Evolutionary conservation across 2,888 invertebrate species (phyloP), one percentile per base, ranked within the genome.

Genomic region (Conistra vaccinii): DNA sequence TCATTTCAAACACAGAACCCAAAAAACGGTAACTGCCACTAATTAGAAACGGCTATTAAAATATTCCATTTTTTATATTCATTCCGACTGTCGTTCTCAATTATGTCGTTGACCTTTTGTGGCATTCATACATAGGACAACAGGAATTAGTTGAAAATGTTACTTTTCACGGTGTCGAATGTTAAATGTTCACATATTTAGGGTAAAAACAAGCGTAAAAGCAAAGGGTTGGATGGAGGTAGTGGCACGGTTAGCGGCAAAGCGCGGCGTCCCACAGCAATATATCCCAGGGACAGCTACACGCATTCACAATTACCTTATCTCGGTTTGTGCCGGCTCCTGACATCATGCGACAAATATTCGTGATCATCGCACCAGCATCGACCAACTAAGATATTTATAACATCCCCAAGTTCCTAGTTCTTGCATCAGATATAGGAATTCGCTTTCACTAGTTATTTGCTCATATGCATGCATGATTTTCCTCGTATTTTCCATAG

Each of bases 301-400:
- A 95, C 89, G 95, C 91, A 95, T 95, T 95, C 87, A 95, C 95
- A 95, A 95, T 95, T 95, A 96, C 93, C 93, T 95, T 95, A 95
- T 95, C 95, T 93, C 90, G 83, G 88, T 85, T 87, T 89, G 88
- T 87, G 89, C 87, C 86, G 89, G 89, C 94, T 93, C 90, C 94
- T 95, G 94, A 94, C 95, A 94, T 95, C 95, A 94, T 89, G 87
- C 92, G 90, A 94, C 95, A 93, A 94, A 93, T 93, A 94, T 95
- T 93, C 90, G 90, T 94, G 93, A 93, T 92, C 91, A 83, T 81
- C 81, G 75, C 71, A 75, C 62, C 63, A 71, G 26, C 57, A 67
- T 63, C 73, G 55, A 86, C 78, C 80, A 45, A 61, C 69, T 69
- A 68, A 70, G 3, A 53, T 76, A 72, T 65, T 58, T 66, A 68